Evolutionary conservation across 2,797 vertebrate genomes (phyloP), one percentile per base, ranked within the genome.

Genomic region (Pseudochaenichthys georgianus): DNA sequence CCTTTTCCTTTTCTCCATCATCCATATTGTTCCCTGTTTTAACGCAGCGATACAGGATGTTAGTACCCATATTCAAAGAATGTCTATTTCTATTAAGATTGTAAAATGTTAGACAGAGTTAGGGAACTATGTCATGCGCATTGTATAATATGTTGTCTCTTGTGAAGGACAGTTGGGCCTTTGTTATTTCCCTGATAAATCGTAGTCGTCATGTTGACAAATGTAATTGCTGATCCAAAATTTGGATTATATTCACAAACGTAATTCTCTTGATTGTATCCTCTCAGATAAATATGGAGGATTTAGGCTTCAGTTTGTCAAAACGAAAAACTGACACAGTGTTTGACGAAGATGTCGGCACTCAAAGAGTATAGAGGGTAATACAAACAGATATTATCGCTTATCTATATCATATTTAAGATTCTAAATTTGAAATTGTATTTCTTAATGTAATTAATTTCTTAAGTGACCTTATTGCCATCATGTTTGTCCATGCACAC

Each of bases 401-500:
- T 84, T 88, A 77, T 88, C 69, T 92, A 79, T 92, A 87, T 89
- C 82, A 72, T 92, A 93, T 92, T 92, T 92, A 91, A 93, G 82
- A 92, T 85, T 87, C 34, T 78, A 83, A 80, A 79, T 82, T 87
- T 86, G 41, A 82, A 90, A 89, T 88, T 86, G 86, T 83, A 89
- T 91, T 92, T 92, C 85, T 85, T 83, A 88, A 78, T 91, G 89
- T 90, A 89, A 90, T 92, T 90, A 87, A 85, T 87, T 94, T 93
- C 91, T 91, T 89, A 94, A 94, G 93, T 94, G 93, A 92, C 93
- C 92, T 94, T 94, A 94, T 87, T 81, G 80, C 77, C 89, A 86
- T 91, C 61, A 68, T 86, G 92, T 89, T 83, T 86, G 64, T 88
- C 85, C 80, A 54, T 38, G 64, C 70, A 72, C 88, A 82, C 68